Base-by-base conservation (phyloP, 2,888 invertebrate species). In the Polylopha cassiicola region DNA sequence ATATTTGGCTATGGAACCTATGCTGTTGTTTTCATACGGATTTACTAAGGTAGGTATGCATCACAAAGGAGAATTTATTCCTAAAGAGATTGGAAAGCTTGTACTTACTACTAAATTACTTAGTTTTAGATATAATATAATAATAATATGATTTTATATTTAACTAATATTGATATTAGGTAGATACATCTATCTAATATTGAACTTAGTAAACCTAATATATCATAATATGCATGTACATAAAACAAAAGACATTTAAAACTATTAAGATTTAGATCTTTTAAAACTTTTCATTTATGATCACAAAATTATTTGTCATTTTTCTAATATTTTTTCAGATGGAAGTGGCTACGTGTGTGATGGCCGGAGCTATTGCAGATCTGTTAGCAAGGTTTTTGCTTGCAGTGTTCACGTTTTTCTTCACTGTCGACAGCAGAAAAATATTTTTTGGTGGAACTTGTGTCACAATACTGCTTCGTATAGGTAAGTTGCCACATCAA, bases 311-410 rank as follows among this genome's bases (percentile, higher is more conserved):
- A n/a, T n/a, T n/a, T n/a, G n/a, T n/a, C n/a, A 11, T 4, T 9
- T 6, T 18, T 2, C 8, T 8, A 9, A 17, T 29, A 15, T 26
- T 37, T 22, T 64, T 72, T 42, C 57, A 89, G 89, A 74, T 84
- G 44, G 87, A 91, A 53, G 88, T 90, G 0, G 91, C 93, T 0
- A 75, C 87, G 2, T 88, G 92, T 38, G 89, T 93, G 32, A 91
- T 92, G 48, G 87, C 91, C 2, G 90, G 90, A 0, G 92, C 92
- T 0, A 73, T 89, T 7, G 88, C 91, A 0, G 93, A 93, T 72
- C 77, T 93, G 9, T 44, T 84, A 0, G 91, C 91, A 0, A 87
- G 92, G 45, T 84, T 92, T 31, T 58, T 87, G 7, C 70, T 92
- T 2, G 90, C 91, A 0, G 46, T 89, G 3, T 82, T 90, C 36